Base-by-base conservation (phyloP, 2,797 vertebrate species). In the Taeniopygia guttata region DNA sequence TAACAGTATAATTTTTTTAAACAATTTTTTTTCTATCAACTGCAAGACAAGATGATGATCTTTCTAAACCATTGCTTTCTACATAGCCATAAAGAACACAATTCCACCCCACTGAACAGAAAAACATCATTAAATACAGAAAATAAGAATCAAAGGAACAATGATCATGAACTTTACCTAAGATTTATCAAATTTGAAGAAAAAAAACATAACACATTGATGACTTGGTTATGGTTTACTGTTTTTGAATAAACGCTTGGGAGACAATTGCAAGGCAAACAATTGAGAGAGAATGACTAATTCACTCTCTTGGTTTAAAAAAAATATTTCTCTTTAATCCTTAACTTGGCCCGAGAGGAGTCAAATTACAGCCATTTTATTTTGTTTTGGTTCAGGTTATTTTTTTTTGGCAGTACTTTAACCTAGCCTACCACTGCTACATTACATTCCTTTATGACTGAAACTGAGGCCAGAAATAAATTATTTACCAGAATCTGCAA, bases 341-440 rank as follows among this genome's bases (percentile, higher is more conserved):
- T 74, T 80, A 45, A 51, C 17, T 73, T 74, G 22, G 34, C 8
- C 32, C 16, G 25, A 64, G 13, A 75, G 34, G 51, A 80, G 36
- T 84, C 21, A 88, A 77, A 67, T 64, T 46, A 77, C 14, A 58
- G 16, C 2, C 2, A 26, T 48, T 74, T 73, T 17, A 30, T 51
- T 79, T 74, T 81, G 15, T 0, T 58, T 51, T 21, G 12, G 8
- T 32, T 54, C 10, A 2, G 25, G 19, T 0, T 0, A 0, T 5
- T 38, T 32, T 49, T 49, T 49, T 77, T 25, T n/a, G 9, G 4
- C 26, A 74, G 6, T 60, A 38, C 9, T 80, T 74, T 43, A 82
- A 46, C 23, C 8, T 67, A 54, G 36, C 11, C 20, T 75, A 83
- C 77, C 9, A 15, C 10, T 54, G 16, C 22, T 29, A 59, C 8